Base-by-base conservation (phyloP, 2,113 vertebrate genomes). In the Gnathonemus longibarbis region DNA sequence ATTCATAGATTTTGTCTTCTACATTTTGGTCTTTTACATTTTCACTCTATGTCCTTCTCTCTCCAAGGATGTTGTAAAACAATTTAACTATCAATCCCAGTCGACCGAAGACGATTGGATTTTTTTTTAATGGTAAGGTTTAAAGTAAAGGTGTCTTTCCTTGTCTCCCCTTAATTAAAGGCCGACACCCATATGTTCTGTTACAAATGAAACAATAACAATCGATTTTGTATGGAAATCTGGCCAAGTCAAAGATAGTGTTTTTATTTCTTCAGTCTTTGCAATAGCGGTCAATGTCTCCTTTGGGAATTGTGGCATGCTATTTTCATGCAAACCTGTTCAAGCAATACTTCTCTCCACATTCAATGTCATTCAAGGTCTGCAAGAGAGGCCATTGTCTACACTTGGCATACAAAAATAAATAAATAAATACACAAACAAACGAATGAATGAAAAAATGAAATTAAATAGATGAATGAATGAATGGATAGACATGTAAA, bases 11-110 rank as follows among this genome's bases (percentile, higher is more conserved):
- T 84, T 84, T 10, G 19, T 84, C 35, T 84, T 13, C n/a, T 84
- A 52, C 50, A 17, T 52, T 52, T 52, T 17, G 50, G 13, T 52
- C 13, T 52, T 42, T 9, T 84, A 4, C 21, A 84, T 84, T 46
- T 84, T 84, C 45, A 11, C 42, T 84, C 42, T 48, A 10, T 84
- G 42, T 48, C 83, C 45, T 48, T 84, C 42, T 48, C 21, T 84
- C 45, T 48, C 45, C 83, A n/a, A 24, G 83, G 83, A 84, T 84
- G 83, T 48, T 84, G 83, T 84, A 48, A 80, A 84, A 48, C 83
- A 48, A 84, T 84, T 84, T 84, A 84, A 84, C 83, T 84, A 84
- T 84, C 83, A 84, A 84, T 84, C 83, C 45, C 42, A 48, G 83
- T 48, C 42, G 39, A 45, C 45, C 24, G 17, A 11, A 84, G 45